Evolutionary conservation across 2,113 vertebrate species (phyloP), one percentile per base, ranked within the genome.

Genomic region (Romanogobio albipinnatus): DNA sequence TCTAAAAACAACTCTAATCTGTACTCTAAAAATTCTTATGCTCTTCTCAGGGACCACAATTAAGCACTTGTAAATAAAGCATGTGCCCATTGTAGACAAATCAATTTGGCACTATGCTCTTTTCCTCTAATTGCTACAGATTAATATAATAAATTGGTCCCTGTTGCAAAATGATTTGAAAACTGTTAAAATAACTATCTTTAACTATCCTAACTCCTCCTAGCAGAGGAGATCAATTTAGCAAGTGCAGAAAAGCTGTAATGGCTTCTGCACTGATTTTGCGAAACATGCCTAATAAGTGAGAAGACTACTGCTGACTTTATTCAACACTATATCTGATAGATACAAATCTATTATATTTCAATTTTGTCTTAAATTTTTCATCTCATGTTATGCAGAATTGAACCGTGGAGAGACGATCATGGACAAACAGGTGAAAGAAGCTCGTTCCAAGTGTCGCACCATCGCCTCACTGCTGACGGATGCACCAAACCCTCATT

Each of bases 401-500:
- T 94, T 99, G 29, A 96, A 99, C 77, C 95, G 96, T 73, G 96
- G 97, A 22, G 98, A 99, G 43, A 98, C 96, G 59, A 88, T 87
- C 66, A 97, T 96, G 85, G 98, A 99, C 91, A 99, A 98, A 88
- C 95, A 95, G 0, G 96, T 97, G 86, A 99, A 99, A 82, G 98
- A 99, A 91, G 98, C 98, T 81, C 97, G 96, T 93, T 98, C 94
- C 89, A 99, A 97, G 93, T 99, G 98, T 92, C 94, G 95, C 91
- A 99, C 97, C 26, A 99, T 99, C 75, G 98, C 98, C 2, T 98
- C 95, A 36, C 93, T 99, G 81, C 93, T 99, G 88, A 99, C 98
- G 1, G 98, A 97, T 4, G 97, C 98, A 43, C 98, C 98, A 6
- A 99, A 99, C 85, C 98, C 98, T 83, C 97, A 99, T 90, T 99